These are phyloP conservation scores for Catagonus wagneri DNA, from an alignment of 2,113 vertebrate genomes.

Conservation along the genomic window DNA sequence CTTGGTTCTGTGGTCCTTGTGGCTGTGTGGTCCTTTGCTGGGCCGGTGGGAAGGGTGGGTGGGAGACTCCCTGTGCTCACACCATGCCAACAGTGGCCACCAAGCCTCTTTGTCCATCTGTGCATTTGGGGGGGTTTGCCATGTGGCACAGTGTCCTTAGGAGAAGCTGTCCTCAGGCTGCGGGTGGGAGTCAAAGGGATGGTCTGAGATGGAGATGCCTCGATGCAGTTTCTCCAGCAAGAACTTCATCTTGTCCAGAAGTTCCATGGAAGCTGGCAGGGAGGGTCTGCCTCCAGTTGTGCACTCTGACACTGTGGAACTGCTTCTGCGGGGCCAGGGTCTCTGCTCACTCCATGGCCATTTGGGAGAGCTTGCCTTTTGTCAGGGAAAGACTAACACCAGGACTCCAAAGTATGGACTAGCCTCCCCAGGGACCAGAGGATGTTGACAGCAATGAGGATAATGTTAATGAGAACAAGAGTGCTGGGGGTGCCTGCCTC, in stretches of 20 bases:
- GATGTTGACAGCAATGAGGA: constrained; percentile 93
- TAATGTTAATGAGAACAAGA: constrained; percentile 70
- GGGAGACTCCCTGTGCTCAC: constrained; percentile 55
- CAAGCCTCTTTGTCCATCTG: constrained; percentile 63
- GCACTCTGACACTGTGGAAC: constrained; percentile 93
- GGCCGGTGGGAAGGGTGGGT: constrained; percentile 9
- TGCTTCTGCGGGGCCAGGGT: constrained; percentile 93
- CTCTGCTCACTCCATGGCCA: constrained; percentile 93
- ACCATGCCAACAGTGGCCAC: constrained; percentile 79
- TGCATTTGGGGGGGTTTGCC: neutral
- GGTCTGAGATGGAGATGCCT: constrained; percentile 89
- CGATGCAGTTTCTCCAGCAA: constrained; percentile 94
- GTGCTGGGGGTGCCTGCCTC: no score
- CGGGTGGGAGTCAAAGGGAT: constrained; percentile 83
- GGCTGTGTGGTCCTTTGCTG: neutral
- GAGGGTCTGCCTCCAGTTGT: constrained; percentile 95
- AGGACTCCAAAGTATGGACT: constrained; percentile 93
- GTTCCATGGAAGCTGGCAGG: constrained; percentile 92
- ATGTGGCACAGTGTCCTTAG: constrained; percentile 16
- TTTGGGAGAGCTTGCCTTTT: constrained; percentile 93
- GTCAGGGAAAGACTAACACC: constrained; percentile 92
- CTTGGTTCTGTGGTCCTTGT: constrained; percentile 64
- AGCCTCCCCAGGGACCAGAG: constrained; percentile 94
- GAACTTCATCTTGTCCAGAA: constrained; percentile 95
- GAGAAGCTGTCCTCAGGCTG: constrained; percentile 69